These are phyloP conservation scores for Seriola rivoliana DNA, from an alignment of 2,113 vertebrate species.

Conservation along the genomic window DNA sequence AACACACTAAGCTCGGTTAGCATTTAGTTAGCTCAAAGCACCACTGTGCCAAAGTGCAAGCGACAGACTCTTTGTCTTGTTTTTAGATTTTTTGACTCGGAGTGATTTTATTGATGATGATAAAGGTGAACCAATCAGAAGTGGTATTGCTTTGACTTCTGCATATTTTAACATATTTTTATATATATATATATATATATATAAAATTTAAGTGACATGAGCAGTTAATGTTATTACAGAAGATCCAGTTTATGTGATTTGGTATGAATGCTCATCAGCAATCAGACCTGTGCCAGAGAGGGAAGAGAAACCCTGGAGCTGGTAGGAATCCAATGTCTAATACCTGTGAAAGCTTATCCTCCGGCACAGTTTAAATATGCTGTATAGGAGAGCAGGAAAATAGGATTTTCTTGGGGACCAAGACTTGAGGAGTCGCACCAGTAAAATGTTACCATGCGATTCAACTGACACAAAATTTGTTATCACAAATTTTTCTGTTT, in stretches of 20 bases:
- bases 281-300: slow-evolving; percentile 30
- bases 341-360: slow-evolving; percentile 50
- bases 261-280: slow-evolving; percentile 17
- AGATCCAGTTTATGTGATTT: slow-evolving; percentile 25
- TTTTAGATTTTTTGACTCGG: not conserved
- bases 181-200: no score
- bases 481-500: not conserved
- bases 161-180: not conserved
- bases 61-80: not conserved
- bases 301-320: slow-evolving; percentile 37
- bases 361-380: slow-evolving; percentile 42
- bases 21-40: not conserved
- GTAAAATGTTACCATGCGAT: not conserved
- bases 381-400: slow-evolving; percentile 18
- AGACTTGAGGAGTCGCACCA: not conserved
- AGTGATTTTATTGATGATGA: not conserved
- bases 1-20: no score
- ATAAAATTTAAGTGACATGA: not conserved
- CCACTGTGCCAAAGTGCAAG: not conserved
- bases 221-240: slow-evolving; percentile 50
- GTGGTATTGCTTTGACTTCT: not conserved
- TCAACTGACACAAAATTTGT: slow-evolving; percentile 1
- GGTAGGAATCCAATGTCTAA: slow-evolving; percentile 30
- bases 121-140: no score
- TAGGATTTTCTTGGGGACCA: not conserved